Conservation (phyloP, 2,888 invertebrate genomes). For the Oxyteleia sp. region DNA sequence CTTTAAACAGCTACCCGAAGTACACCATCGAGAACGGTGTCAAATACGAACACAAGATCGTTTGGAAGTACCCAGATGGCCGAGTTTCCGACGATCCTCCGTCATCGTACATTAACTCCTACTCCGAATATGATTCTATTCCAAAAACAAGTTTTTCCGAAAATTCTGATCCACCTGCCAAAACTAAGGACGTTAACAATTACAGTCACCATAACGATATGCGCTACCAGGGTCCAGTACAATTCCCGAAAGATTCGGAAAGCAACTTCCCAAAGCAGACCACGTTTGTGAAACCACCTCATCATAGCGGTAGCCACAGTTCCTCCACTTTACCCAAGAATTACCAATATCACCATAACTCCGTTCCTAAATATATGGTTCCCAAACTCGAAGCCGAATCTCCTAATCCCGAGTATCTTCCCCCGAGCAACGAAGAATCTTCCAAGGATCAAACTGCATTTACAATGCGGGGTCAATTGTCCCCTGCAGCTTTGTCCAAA, state of each 20-base stretch:
- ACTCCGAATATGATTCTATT: too few species aligned
- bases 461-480: constrained; percentile 73
- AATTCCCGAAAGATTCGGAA: constrained; percentile 82
- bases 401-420: constrained; percentile 82
- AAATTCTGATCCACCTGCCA: not conserved
- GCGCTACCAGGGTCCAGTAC: constrained; percentile 83
- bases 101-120: too few species aligned
- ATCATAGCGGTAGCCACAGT: not conserved
- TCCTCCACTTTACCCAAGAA: constrained; percentile 9
- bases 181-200: constrained; percentile 38
- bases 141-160: constrained; percentile 22
- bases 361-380: constrained; percentile 27
- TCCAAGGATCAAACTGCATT: constrained; percentile 54
- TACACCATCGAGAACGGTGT: too few species aligned
- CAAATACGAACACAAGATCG: too few species aligned
- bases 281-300: constrained; percentile 77
- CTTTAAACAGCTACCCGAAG: too few species aligned
- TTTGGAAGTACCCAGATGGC: too few species aligned
- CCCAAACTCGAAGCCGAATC: constrained; percentile 81
- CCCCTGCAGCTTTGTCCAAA: constrained; percentile 72
- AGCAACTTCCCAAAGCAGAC: constrained; percentile 58
- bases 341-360: constrained; percentile 23
- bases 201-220: constrained; percentile 70
- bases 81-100: too few species aligned
- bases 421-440: constrained; percentile 61